Conservation (phyloP, 2,113 vertebrate genomes). For the Alouatta palliata region DNA sequence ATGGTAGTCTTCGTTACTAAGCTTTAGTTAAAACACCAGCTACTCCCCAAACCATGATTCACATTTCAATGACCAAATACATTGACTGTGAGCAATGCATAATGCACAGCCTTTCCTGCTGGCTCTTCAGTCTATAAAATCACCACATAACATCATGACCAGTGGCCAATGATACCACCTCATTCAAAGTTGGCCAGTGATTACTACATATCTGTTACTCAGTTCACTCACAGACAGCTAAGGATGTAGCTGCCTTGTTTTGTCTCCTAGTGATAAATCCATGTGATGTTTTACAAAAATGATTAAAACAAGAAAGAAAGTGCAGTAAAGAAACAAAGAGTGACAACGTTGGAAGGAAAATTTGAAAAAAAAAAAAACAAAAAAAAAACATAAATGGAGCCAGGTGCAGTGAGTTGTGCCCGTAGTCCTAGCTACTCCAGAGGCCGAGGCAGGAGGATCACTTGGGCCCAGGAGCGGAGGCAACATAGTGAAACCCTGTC, state of each 20-base stretch:
- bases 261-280: neutral
- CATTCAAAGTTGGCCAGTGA: neutral
- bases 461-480: too few species aligned
- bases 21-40: neutral
- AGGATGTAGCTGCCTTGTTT: neutral
- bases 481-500: too few species aligned
- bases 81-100: neutral
- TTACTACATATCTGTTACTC: neutral
- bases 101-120: neutral
- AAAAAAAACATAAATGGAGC: too few species aligned
- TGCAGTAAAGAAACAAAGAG: neutral
- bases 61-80: neutral
- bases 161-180: neutral
- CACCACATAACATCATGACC: neutral
- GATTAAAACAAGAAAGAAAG: neutral
- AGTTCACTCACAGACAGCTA: neutral
- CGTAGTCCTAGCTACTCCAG: too few species aligned
- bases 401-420: too few species aligned
- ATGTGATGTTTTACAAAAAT: neutral
- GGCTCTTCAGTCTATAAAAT: neutral
- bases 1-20: neutral
- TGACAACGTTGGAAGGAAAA: neutral
- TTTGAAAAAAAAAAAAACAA: neutral
- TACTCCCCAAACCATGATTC: neutral
- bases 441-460: too few species aligned